Evolutionary conservation across 2,888 invertebrate species (phyloP).

Genomic region (Tetropium fuscum): DNA sequence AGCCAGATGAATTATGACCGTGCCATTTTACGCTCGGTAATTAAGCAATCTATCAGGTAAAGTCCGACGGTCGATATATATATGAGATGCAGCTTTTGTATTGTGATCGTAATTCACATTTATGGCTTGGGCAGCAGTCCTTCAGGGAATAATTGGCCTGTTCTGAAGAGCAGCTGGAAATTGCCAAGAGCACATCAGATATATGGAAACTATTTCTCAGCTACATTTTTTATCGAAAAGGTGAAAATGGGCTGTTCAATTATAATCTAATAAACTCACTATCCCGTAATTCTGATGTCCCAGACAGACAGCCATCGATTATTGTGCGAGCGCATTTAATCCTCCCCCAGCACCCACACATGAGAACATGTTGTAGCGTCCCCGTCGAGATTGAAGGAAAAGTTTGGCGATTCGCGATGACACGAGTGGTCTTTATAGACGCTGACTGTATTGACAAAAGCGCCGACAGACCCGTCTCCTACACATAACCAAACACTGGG

Average conservation of each 20-base stretch:
- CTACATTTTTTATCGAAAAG: no score
- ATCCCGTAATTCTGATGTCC: no score
- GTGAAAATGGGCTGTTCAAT: no score
- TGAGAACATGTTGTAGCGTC: conserved; percentile 4
- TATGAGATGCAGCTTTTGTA: conserved; percentile 42
- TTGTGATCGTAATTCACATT: conserved; percentile 40
- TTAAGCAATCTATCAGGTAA: conserved; percentile 64
- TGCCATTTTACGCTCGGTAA: conserved; percentile 60
- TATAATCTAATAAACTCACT: no score
- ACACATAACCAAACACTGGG: conserved; percentile 65
- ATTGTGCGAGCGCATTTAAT: not conserved
- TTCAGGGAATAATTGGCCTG: no score
- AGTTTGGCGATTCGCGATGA: conserved; percentile 66
- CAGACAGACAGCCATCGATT: not conserved
- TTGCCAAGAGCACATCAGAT: no score
- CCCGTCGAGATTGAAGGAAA: conserved; percentile 39
- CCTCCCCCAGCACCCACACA: conserved; percentile 8
- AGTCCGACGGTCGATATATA: conserved; percentile 52
- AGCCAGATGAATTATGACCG: conserved; percentile 59
- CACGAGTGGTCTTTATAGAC: conserved; percentile 72
- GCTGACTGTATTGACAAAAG: conserved; percentile 69
- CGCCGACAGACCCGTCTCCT: conserved; percentile 66
- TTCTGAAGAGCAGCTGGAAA: no score
- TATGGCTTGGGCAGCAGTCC: no score
- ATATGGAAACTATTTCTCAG: no score